phyloP scores from a whole-genome alignment of 2,113 vertebrate species.

The Diadophis punctatus region DNA sequence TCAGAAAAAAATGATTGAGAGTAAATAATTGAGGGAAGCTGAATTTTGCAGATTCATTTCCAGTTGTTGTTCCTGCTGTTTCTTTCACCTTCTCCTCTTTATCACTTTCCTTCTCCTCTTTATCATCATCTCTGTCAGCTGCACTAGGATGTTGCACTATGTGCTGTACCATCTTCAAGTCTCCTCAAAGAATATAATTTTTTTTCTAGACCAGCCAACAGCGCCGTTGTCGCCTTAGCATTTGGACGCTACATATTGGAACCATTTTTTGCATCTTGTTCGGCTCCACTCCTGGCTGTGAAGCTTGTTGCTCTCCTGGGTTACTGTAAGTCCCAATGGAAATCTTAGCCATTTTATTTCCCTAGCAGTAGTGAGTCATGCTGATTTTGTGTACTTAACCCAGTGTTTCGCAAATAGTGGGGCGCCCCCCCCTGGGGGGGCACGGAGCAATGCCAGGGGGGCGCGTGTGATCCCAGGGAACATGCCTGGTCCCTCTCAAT shows the following conservation, averaged over 20 bases:
- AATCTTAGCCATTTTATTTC: neutral
- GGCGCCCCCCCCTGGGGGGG: no score
- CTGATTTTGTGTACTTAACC: neutral
- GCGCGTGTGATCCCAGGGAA: no score
- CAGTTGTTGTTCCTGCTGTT: neutral
- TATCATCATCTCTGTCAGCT: neutral
- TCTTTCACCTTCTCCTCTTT: neutral
- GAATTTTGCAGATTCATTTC: neutral
- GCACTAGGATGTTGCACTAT: neutral
- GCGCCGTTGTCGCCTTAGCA: slow-evolving; percentile 76
- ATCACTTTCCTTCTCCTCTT: neutral
- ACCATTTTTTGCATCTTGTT: slow-evolving; percentile 79
- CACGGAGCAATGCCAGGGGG: no score
- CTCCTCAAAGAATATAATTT: neutral
- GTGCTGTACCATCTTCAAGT: neutral
- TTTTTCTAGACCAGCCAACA: slow-evolving; percentile 74
- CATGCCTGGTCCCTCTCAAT: no score
- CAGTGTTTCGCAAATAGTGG: no score
- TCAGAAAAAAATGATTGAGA: neutral
- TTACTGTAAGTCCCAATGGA: slow-evolving; percentile 75
- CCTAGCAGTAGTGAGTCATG: neutral
- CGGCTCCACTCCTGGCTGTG: slow-evolving; percentile 69
- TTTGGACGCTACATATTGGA: slow-evolving; percentile 86
- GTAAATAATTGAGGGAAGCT: neutral
- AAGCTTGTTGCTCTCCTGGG: slow-evolving; percentile 77